Evolutionary conservation across 2,888 invertebrate species (phyloP), one percentile per base, ranked within the genome.

Genomic region (Cyaniris semiargus): DNA sequence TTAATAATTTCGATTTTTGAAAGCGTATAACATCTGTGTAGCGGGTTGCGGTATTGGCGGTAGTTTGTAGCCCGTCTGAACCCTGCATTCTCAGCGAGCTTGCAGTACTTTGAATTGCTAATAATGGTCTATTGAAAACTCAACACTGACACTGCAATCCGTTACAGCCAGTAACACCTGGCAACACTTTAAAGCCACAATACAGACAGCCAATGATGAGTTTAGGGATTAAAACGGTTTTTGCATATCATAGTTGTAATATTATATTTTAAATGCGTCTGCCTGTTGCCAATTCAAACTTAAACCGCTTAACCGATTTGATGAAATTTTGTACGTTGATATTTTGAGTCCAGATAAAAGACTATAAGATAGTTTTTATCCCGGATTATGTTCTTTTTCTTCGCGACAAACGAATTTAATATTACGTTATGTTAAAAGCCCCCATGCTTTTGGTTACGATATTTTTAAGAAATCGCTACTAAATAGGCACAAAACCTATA

Each of bases 71-170:
- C 66, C 6, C 66, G 66, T 66, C 66, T 66, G 27, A 23, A 23
- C 60, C 15, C 1, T 6, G 18, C 66, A 66, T 66, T 66, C 66
- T 66, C 13, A 23, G 23, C 58, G 18, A 58, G 58, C 60, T 23
- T 66, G 27, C 66, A 66, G 66, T 27, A 27, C 66, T 66, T 66
- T 27, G 53, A 15, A 53, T 21, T 75, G 56, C 53, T 75, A 75
- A 75, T 34, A 75, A 56, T 56, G 56, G 18, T 15, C 27, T 66
- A 66, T 66, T 66, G 66, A 66, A 66, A 27, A 66, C 66, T 31
- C 66, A 1, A 66, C 31, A 5, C 10, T 15, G 60, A 66, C 23
- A 66, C 66, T 31, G 27, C 66, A 66, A 18, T 66, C 66, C 66
- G 66, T 31, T 66, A 66, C 38, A 38, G 38, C 38, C 38, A 8